Evolutionary conservation across 2,888 invertebrate species (phyloP).

Genomic region (Limnephilus rhombicus): DNA sequence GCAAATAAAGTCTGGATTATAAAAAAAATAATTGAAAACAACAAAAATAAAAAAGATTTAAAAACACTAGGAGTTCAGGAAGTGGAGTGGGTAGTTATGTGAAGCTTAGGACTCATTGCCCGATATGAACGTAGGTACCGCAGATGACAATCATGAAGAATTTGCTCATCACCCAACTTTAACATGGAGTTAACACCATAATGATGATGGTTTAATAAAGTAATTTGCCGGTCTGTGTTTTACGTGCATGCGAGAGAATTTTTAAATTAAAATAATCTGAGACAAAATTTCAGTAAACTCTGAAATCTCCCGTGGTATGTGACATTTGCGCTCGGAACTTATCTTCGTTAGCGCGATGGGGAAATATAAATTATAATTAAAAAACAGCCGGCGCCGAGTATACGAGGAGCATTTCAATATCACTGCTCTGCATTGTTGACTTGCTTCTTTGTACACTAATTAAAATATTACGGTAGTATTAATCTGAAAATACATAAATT

Average conservation of each 20-base stretch:
- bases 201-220: background rate
- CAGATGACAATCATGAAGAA: background rate
- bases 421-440: conserved; percentile 6
- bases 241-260: background rate
- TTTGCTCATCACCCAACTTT: background rate
- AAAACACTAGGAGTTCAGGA: background rate
- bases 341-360: conserved; percentile 7
- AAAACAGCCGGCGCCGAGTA: background rate
- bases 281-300: too few relatives aligned
- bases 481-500: background rate
- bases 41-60: background rate
- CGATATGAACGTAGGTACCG: background rate
- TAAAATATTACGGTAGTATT: conserved; percentile 31
- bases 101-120: background rate
- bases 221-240: background rate
- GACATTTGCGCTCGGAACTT: background rate
- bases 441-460: background rate
- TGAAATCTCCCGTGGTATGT: background rate
- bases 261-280: too few relatives aligned
- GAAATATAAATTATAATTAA: conserved; percentile 12
- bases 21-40: too few relatives aligned
- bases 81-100: background rate
- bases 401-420: background rate
- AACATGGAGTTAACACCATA: background rate
- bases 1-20: too few relatives aligned